phyloP scores from a whole-genome alignment of 2,797 vertebrate species.

The Cygnus olor region DNA sequence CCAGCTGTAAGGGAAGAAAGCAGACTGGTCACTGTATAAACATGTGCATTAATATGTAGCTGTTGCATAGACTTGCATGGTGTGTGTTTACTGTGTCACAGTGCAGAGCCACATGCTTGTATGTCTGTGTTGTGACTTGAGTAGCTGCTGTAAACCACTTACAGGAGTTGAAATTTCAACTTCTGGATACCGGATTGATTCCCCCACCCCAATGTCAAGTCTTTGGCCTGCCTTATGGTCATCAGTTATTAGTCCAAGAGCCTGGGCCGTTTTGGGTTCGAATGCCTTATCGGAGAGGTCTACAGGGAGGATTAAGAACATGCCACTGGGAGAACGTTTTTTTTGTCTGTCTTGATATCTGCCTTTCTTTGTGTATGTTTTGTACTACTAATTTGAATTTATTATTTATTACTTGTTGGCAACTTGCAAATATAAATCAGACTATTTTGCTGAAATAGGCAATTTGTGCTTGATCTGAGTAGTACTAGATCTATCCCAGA shows the following conservation, averaged over 20 bases:
- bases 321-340: rapidly evolving
- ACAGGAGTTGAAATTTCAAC: not conserved
- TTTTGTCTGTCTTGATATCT: not conserved
- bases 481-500: not conserved
- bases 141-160: not conserved
- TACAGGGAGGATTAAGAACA: not conserved
- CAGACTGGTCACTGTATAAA: not conserved
- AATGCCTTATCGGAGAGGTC: not conserved
- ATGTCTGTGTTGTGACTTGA: not conserved
- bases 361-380: not conserved
- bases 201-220: rapidly evolving
- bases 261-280: not conserved
- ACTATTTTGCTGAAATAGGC: not conserved
- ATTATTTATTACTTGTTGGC: not conserved
- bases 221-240: not conserved
- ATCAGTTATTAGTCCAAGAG: not conserved
- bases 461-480: not conserved
- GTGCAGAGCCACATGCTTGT: not conserved
- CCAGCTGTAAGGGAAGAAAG: not conserved
- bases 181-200: not conserved
- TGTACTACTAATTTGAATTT: not conserved
- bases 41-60: not conserved
- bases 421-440: not conserved
- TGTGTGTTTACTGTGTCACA: not conserved
- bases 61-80: not conserved